A percentile compares a stretch with the other conserved stretches of the same genome.
phyloP scores from a whole-genome alignment of 1,140 invertebrate genomes.

The Mylabris phalerata region DNA sequence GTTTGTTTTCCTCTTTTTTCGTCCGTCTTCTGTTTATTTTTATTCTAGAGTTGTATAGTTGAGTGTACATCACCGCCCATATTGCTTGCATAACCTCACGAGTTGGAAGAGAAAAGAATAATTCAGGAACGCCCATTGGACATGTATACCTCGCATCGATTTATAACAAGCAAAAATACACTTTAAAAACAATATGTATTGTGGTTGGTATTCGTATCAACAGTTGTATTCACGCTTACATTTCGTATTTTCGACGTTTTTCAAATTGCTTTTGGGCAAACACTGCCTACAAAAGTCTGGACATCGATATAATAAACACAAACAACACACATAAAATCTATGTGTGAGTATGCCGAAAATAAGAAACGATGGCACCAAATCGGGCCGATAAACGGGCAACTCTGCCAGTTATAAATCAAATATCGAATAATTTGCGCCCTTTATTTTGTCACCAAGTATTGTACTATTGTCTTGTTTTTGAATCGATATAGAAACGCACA shows the following conservation, averaged over 20 bases:
- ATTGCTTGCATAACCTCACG: constrained; percentile 43
- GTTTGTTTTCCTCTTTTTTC: not conserved
- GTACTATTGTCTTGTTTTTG: too few species aligned
- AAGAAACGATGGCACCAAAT: too few species aligned
- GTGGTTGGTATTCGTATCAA: constrained; percentile 11
- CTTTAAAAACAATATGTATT: constrained; percentile 24
- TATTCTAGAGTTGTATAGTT: not conserved
- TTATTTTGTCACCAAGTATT: too few species aligned
- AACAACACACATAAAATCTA: not conserved
- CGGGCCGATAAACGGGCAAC: too few species aligned
- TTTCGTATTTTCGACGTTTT: constrained; percentile 31
- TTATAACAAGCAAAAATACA: constrained; percentile 38
- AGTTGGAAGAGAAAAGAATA: constrained; percentile 43
- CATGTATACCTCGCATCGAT: constrained; percentile 42
- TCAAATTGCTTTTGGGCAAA: constrained; percentile 35
- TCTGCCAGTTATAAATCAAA: too few species aligned
- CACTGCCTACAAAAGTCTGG: constrained; percentile 24
- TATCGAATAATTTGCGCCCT: too few species aligned
- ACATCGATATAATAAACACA: not conserved
- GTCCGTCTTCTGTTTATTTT: too few species aligned
- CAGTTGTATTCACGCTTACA: constrained; percentile 15
- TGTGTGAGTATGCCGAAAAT: too few species aligned
- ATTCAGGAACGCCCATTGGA: constrained; percentile 42
- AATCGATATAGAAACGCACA: too few species aligned
- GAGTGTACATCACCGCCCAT: constrained; percentile 33